Evolutionary conservation across 1,140 invertebrate species (phyloP).

Genomic region (Charaxes varanes): DNA sequence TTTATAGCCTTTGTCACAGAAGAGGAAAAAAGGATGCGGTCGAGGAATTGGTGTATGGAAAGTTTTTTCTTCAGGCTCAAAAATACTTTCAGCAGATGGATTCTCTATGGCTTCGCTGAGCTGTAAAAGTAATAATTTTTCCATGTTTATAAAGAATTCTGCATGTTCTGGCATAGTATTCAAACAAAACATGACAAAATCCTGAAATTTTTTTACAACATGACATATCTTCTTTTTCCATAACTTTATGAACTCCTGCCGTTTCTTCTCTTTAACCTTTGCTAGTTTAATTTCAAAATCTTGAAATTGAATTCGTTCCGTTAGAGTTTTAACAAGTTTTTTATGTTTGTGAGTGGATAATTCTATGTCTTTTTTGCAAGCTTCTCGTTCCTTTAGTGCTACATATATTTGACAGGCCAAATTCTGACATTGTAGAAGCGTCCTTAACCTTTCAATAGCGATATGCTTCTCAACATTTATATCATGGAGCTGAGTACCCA

Average conservation of each 20-base stretch:
- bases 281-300: constrained; percentile 44
- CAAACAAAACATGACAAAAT: constrained; percentile 51
- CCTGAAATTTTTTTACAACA: constrained; percentile 55
- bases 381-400: constrained; percentile 51
- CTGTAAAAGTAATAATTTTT: constrained; percentile 59
- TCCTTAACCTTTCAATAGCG: constrained; percentile 45
- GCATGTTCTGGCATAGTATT: constrained; percentile 50
- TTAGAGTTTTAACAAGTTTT: constrained; percentile 38
- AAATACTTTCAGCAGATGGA: constrained; percentile 41
- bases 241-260: constrained; percentile 34
- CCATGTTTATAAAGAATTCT: constrained; percentile 60
- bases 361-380: constrained; percentile 37
- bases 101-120: constrained; percentile 40
- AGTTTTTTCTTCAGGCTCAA: constrained; percentile 31
- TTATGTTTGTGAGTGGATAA: constrained; percentile 34
- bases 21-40: constrained; percentile 51
- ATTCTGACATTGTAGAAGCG: constrained; percentile 48
- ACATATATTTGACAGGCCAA: constrained; percentile 61
- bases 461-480: constrained; percentile 54
- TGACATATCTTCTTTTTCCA: constrained; percentile 58
- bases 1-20: constrained; percentile 48
- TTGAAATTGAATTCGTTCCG: constrained; percentile 33
- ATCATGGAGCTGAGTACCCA: constrained; percentile 40
- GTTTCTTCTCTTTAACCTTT: constrained; percentile 39
- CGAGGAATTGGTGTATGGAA: constrained; percentile 33